phyloP scores from a whole-genome alignment of 1,140 invertebrate genomes.

The Zaprionus davidi region DNA sequence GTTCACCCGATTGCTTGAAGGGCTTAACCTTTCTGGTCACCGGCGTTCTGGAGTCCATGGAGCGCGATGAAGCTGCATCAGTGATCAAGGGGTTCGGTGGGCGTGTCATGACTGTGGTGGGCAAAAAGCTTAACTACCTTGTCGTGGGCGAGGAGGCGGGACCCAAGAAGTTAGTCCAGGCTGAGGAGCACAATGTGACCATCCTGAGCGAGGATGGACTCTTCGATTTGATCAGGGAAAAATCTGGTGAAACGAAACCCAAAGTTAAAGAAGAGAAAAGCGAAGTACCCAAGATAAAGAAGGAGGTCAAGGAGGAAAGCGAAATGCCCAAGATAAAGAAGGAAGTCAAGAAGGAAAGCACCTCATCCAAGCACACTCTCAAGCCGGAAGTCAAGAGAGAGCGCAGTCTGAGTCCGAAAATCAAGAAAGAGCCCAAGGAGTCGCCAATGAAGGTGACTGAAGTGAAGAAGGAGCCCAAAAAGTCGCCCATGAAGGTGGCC shows the following conservation, averaged over 20 bases:
- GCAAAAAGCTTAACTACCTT: conserved; percentile 92
- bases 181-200: conserved; percentile 88
- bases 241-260: conserved; percentile 77
- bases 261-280: conserved; percentile 16
- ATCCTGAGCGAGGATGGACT: conserved; percentile 93
- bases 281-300: conserved; percentile 16
- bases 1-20: conserved; percentile 89
- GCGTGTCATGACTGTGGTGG: conserved; percentile 89
- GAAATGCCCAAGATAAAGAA: not conserved
- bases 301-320: conserved; percentile 21
- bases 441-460: not conserved
- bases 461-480: conserved; percentile 22
- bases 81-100: conserved; percentile 93
- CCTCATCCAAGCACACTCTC: conserved; percentile 17
- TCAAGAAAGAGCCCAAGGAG: conserved; percentile 19
- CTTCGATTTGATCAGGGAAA: conserved; percentile 90
- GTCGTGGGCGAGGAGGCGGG: conserved; percentile 94
- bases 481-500: not conserved
- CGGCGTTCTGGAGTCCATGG: conserved; percentile 95
- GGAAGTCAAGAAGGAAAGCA: not conserved
- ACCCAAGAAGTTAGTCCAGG: conserved; percentile 92
- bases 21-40: conserved; percentile 93
- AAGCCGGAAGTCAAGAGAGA: conserved; percentile 24
- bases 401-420: not conserved
- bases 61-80: conserved; percentile 90